Evolutionary conservation across 1,140 invertebrate genomes (phyloP), one percentile per base, ranked within the genome.

Genomic region (Aphelinus atriplicis): DNA sequence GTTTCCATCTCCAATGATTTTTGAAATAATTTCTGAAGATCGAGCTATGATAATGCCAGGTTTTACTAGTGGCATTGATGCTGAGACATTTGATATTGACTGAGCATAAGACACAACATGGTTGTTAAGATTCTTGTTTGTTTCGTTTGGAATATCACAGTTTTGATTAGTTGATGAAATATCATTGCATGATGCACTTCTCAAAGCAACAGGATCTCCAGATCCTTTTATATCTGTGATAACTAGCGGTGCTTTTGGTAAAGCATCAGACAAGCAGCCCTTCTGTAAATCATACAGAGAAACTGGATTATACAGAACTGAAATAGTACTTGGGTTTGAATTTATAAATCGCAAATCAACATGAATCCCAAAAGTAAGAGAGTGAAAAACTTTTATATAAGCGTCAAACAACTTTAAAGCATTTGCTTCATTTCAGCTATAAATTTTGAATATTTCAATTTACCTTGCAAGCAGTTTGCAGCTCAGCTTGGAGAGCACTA

Each of bases 401-500:
- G 4, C 51, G 26, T 26, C 26, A 26, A 53, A 53, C 9, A 53
- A 53, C 51, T 53, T 53, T 6, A 4, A 53, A 53, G 1, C 51
- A 53, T 1, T 4, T 53, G 9, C 4, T 9, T 53, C 4, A 53
- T 26, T 26, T 26, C 26, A 26, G 26, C 26, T 26, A 26, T 26
- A 26, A 26, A 26, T 26, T 26, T 70, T 70, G 65, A 67, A 43
- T 62, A 68, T 63, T 80, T 81, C 82, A 81, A 75, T 80, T 80
- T 85, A 92, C 91, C 83, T 91, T 91, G 81, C 88, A 89, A 10
- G 87, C 80, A 55, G 88, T 87, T 68, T 91, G 88, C 10, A 92
- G 91, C 87, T 98, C 96, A 86, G 96, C 93, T 85, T 96, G 95
- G 42, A 98, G 88, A 48, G 95, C 96, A 47, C 94, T 92, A 7